These are phyloP conservation scores for Hemistola chrysoprasaria DNA, from an alignment of 2,888 invertebrate genomes.

Conservation along the genomic window DNA sequence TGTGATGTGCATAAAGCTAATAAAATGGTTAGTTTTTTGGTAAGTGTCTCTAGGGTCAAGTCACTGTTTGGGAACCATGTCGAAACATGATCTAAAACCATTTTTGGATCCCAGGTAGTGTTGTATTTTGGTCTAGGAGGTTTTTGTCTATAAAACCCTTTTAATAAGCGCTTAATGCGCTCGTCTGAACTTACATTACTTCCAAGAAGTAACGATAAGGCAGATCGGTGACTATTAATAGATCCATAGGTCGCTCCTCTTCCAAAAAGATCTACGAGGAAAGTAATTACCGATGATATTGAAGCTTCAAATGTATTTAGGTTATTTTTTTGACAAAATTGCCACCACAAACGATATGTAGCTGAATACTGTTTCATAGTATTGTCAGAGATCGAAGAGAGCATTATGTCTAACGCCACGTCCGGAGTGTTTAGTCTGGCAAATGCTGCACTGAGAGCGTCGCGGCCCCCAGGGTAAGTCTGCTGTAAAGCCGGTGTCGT, in stretches of 20 bases:
- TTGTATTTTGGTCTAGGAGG: conserved; percentile 33
- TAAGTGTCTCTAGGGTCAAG: conserved; percentile 23
- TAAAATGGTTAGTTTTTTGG: conserved; percentile 31
- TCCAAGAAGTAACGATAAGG: conserved; percentile 31
- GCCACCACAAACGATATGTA: conserved; percentile 23
- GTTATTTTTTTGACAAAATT: conserved; percentile 10
- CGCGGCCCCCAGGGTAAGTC: conserved; percentile 17
- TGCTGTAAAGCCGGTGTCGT: conserved; percentile 8
- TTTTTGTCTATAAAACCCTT: conserved; percentile 32
- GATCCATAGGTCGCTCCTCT: conserved; percentile 28
- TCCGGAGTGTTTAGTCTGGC: not conserved
- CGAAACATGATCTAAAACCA: conserved; percentile 26
- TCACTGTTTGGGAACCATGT: conserved; percentile 27
- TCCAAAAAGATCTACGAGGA: conserved; percentile 27
- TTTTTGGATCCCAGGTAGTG: conserved; percentile 33
- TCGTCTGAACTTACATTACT: conserved; percentile 27
- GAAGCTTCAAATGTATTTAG: conserved; percentile 2
- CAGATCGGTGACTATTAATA: conserved; percentile 34
- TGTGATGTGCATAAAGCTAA: conserved; percentile 27
- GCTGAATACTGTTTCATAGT: conserved; percentile 22
- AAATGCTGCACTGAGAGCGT: conserved; percentile 13
- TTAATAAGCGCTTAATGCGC: conserved; percentile 27
- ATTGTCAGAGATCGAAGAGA: conserved; percentile 17
- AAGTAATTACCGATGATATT: conserved; percentile 5
- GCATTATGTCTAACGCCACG: conserved; percentile 6